Evolutionary conservation across 2,113 vertebrate species (phyloP).

Genomic region (Brevimyrus niger): DNA sequence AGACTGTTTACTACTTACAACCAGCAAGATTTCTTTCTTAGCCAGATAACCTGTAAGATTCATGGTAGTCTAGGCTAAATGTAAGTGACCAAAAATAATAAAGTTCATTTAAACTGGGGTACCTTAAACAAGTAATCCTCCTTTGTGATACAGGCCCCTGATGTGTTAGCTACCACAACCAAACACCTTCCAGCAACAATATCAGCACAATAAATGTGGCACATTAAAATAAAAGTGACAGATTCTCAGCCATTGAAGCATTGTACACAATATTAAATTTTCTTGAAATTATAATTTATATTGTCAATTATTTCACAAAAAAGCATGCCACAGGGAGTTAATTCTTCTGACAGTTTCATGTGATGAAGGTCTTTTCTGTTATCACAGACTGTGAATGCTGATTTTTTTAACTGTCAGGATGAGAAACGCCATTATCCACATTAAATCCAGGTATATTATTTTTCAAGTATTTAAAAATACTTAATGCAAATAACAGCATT

Average conservation of each 20-base stretch:
- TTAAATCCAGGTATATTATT: background rate
- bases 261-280: background rate
- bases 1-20: background rate
- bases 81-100: too few relatives aligned
- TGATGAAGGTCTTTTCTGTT: background rate
- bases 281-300: background rate
- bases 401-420: background rate
- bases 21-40: too few relatives aligned
- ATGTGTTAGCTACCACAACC: background rate
- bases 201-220: background rate
- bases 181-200: background rate
- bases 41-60: too few relatives aligned
- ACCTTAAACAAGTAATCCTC: too few relatives aligned
- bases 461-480: background rate
- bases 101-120: too few relatives aligned
- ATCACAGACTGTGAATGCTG: background rate
- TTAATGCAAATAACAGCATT: background rate
- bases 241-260: background rate
- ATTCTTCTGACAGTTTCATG: background rate
- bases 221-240: background rate
- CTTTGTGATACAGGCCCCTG: too few relatives aligned
- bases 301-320: background rate
- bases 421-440: background rate
- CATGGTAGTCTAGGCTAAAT: too few relatives aligned
- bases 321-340: background rate